Evolutionary conservation across 2,888 invertebrate genomes (phyloP), one percentile per base, ranked within the genome.

Genomic region (Nomada lathburiana): DNA sequence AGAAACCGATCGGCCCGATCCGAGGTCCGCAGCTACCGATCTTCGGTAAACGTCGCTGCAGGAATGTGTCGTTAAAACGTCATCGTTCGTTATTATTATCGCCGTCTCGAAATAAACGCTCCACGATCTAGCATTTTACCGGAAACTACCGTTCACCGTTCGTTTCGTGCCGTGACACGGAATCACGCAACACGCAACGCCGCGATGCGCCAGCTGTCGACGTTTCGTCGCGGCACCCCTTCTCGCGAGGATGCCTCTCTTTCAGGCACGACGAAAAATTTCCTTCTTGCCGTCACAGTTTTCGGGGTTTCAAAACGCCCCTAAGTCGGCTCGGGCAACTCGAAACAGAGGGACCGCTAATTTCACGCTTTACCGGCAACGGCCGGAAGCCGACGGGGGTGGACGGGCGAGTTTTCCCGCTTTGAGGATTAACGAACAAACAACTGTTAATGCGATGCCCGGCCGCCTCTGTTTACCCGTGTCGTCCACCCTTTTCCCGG

Each of bases 21-120:
- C 2, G 36, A 1, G 13, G 44, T 57, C 55, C 50, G 11, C 29
- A 26, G 42, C 20, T n/a, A 59, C n/a, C 36, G 67, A 59, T 63
- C 44, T 47, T 52, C 60, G 13, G 16, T 29, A 64, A 86, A 68
- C 57, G 23, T 65, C 71, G 47, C 52, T 23, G n/a, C 29, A 26
- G 72, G 67, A 80, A 69, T 44, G 72, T 73, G 29, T 68, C 77
- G 84, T 86, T 74, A 76, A 52, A 76, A 70, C 84, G 71, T 86
- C 76, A 81, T 86, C 81, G 82, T 74, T 62, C 60, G 70, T 68
- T 81, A 76, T 78, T 84, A 71, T 84, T 76, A 76, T 72, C 64
- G 36, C 29, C 36, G 62, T 72, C 84, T 76, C 52, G 63, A 88
- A 87, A 87, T 88, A 87, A 88, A 88, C 68, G 59, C 57, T 52